Evolutionary conservation across 2,888 invertebrate species (phyloP).

Genomic region (Phania funesta): DNA sequence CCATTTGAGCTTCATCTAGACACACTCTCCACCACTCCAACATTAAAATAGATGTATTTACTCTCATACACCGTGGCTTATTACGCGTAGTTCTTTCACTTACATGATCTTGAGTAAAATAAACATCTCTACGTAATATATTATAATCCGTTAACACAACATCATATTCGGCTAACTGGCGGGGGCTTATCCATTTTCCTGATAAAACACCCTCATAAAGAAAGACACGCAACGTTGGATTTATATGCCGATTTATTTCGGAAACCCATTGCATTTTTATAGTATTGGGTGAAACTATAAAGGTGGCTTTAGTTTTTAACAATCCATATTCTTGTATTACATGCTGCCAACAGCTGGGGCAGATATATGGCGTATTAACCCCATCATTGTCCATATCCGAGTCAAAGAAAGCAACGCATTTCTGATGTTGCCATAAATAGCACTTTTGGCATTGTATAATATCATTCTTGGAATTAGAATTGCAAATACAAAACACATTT

Average conservation of each 20-base stretch:
- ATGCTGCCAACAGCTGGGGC: conserved; percentile 85
- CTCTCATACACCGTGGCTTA: conserved; percentile 84
- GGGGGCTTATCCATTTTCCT: conserved; percentile 82
- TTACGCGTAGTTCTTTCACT: conserved; percentile 80
- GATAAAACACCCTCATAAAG: conserved; percentile 81
- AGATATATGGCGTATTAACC: conserved; percentile 81
- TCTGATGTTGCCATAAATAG: conserved; percentile 83
- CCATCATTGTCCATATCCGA: conserved; percentile 61
- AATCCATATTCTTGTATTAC: conserved; percentile 52
- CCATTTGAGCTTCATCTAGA: conserved; percentile 91
- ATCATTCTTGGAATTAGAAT: conserved; percentile 51
- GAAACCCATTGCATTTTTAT: conserved; percentile 87
- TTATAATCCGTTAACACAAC: conserved; percentile 88
- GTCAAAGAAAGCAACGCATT: conserved; percentile 82
- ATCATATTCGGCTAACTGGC: conserved; percentile 84
- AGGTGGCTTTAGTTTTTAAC: conserved; percentile 83
- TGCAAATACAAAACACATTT: conserved; percentile 79
- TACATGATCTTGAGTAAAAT: conserved; percentile 82
- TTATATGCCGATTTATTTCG: conserved; percentile 84
- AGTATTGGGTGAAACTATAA: conserved; percentile 86
- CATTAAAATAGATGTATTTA: conserved; percentile 85
- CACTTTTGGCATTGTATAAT: conserved; percentile 83
- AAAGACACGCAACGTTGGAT: conserved; percentile 80
- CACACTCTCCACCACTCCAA: conserved; percentile 89
- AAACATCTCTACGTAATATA: conserved; percentile 84